Base-by-base conservation (phyloP, 2,888 invertebrate genomes). In the Eupithecia dodoneata region DNA sequence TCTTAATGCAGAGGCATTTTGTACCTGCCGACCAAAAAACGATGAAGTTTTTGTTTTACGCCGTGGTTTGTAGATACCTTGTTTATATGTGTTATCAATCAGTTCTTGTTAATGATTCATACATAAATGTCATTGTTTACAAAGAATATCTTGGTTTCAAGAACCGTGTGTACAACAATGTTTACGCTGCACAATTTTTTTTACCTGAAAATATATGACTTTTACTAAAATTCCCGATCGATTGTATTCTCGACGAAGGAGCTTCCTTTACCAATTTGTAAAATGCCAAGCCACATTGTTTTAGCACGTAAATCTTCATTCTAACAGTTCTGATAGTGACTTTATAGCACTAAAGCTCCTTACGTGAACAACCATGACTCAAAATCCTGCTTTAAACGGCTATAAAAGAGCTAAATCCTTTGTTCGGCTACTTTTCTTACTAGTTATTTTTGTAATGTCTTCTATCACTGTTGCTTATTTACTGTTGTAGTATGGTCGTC, bases 321-420 rank as follows among this genome's bases (percentile, higher is more conserved):
- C 71, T 66, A 74, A 72, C 71, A 76, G 76, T 72, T 76, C 59
- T 78, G 65, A 74, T 69, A 76, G 73, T 78, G 78, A 78, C 78
- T 79, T 74, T 72, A 76, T 76, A 71, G 79, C 70, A 49, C 74
- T 75, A 70, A 78, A 74, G 47, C 72, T 74, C 41, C 72, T 55
- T 76, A 79, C 81, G 80, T 78, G 72, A 79, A 76, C 73, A 72
- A 59, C 75, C 49, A 76, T 77, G 76, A 78, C 79, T 81, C 81
- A 81, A 80, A 80, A 80, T 76, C 69, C 76, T 44, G 78, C 78
- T 81, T 81, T 78, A 81, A 82, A 76, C 42, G 76, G 75, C 79
- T 67, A 79, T 82, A 82, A 83, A 82, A 80, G 75, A 77, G 77
- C 82, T 83, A 81, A 84, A 81, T 80, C 78, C 79, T 80, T 81